These are phyloP conservation scores for Tenthredo distinguenda DNA, from an alignment of 2,888 invertebrate species.

Conservation along the genomic window DNA sequence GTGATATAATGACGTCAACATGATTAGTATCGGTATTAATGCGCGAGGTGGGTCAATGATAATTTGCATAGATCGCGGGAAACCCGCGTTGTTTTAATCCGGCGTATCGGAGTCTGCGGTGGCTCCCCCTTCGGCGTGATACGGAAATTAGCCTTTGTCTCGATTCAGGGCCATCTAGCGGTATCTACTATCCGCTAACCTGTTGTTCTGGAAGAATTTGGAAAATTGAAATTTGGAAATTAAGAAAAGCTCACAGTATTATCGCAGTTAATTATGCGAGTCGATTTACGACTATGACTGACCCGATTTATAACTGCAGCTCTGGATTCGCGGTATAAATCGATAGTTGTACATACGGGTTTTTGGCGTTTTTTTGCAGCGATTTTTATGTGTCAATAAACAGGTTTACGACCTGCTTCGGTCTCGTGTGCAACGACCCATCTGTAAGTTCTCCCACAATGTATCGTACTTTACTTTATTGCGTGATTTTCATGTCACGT, in stretches of 20 bases:
- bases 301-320: slow-evolving; percentile 30
- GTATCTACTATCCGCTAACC: not conserved
- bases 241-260: not conserved
- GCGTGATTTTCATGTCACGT: slow-evolving; percentile 48
- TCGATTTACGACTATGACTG: not conserved
- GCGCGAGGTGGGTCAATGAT: not conserved
- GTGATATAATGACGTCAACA: slow-evolving; percentile 32
- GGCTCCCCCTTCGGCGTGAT: not conserved
- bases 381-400: slow-evolving; percentile 47
- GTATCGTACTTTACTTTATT: slow-evolving; percentile 42
- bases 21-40: slow-evolving; percentile 34
- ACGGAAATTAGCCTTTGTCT: slow-evolving; percentile 3
- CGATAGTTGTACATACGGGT: slow-evolving; percentile 8
- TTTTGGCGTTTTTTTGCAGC: slow-evolving; percentile 25
- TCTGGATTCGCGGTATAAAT: slow-evolving; percentile 8
- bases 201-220: too few relatives aligned
- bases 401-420: slow-evolving; percentile 43
- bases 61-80: slow-evolving; percentile 28
- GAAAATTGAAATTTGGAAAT: not conserved
- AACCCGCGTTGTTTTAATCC: not conserved
- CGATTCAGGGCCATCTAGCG: not conserved
- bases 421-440: slow-evolving; percentile 45
- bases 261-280: slow-evolving; percentile 10
- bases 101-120: not conserved
- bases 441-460: slow-evolving; percentile 47